A percentile compares a stretch with the other conserved stretches of the same genome.
Evolutionary conservation across 2,888 invertebrate species (phyloP).

Genomic region (Vanessa cardui): DNA sequence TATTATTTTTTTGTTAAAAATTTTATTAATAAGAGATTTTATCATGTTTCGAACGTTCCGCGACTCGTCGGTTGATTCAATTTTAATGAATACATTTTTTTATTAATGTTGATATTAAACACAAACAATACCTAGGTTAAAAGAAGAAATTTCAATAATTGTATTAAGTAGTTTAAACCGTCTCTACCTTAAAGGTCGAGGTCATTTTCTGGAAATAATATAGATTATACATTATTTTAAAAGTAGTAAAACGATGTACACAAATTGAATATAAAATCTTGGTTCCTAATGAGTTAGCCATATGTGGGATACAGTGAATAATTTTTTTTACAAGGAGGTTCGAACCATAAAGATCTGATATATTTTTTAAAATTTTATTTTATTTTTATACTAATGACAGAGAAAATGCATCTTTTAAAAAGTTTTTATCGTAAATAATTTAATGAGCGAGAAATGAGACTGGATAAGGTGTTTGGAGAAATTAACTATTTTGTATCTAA

Average conservation of each 20-base stretch:
- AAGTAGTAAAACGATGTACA: slow-evolving; percentile 3
- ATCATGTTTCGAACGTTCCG: slow-evolving; percentile 1
- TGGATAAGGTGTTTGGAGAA: slow-evolving; percentile 21
- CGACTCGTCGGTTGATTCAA: neutral
- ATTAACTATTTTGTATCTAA: slow-evolving; percentile 20
- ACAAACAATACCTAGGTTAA: slow-evolving; percentile 2
- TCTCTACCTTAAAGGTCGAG: neutral
- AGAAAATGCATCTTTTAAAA: slow-evolving; percentile 22
- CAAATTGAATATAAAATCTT: slow-evolving; percentile 16
- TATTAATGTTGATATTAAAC: slow-evolving; percentile 7
- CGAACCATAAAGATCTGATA: slow-evolving; percentile 24
- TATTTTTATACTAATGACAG: slow-evolving; percentile 27
- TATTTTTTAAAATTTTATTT: slow-evolving; percentile 32
- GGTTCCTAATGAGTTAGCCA: slow-evolving; percentile 30
- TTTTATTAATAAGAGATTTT: slow-evolving; percentile 9
- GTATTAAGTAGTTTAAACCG: neutral
- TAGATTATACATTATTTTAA: neutral
- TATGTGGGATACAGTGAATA: slow-evolving; percentile 3
- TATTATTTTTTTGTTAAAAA: slow-evolving; percentile 2
- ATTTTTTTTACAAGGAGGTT: slow-evolving; percentile 21
- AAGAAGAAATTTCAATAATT: neutral
- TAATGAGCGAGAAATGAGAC: slow-evolving; percentile 33
- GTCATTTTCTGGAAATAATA: neutral
- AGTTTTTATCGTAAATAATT: slow-evolving; percentile 19
- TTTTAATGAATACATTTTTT: slow-evolving; percentile 2